Evolutionary conservation across 2,888 invertebrate species (phyloP), one percentile per base, ranked within the genome.

Genomic region (Standfussiana lucernea): DNA sequence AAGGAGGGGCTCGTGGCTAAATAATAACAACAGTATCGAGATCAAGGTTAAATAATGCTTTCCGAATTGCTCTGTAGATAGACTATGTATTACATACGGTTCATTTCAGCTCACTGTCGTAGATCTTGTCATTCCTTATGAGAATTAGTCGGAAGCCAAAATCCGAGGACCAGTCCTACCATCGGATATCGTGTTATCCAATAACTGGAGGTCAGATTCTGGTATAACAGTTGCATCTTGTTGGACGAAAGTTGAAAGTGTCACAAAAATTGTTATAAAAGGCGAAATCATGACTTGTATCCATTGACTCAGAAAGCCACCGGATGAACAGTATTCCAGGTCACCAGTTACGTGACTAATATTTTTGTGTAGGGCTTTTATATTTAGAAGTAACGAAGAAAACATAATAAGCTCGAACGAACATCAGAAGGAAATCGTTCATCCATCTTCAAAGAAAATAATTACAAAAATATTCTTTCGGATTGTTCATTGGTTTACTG

Each of bases 381-480:
- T 28, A 56, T 28, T 56, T 56, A 15, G 28, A 56, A 53, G 2
- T 28, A 15, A 28, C 13, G 62, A n/a, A n/a, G 37, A 8, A 62
- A 74, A 45, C 40, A 45, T 15, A 32, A 47, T 15, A 56, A 42
- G 32, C 45, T 32, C 4, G 18, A 75, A 56, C 1, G 35, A 65
- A 59, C 76, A 65, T 56, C 40, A 21, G 7, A 65, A 5, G 35
- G 47, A 47, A 56, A 59, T 75, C 13, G 21, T 40, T 56, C n/a
- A 53, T 35, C 10, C 24, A 35, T 82, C 32, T 75, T 59, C 40
- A 78, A 75, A 24, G 32, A 47, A 75, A 35, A 40, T 40, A 6
- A 65, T 35, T 56, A 5, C 28, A 56, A 65, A 74, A 50, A 56
- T 28, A 40, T 24, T 56, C 5, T 18, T 47, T 15, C 10, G 24